phyloP scores from a whole-genome alignment of 1,140 invertebrate species.

The Gonatopus flavifemur region DNA sequence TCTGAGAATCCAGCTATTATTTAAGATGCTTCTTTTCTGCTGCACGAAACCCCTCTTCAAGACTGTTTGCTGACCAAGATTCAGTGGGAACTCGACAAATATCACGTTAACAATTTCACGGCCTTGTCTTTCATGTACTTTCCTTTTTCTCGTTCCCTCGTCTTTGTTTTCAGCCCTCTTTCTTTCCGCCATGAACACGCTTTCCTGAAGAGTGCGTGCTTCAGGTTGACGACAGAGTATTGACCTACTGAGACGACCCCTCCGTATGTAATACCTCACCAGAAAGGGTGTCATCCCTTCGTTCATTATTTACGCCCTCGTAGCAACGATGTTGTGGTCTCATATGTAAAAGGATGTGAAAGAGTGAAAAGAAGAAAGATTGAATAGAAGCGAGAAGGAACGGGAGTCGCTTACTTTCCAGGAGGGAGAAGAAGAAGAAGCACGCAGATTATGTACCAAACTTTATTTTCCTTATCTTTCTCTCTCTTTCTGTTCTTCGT shows the following conservation, averaged over 20 bases:
- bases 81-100: constrained; percentile 24
- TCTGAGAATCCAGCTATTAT: too few relatives aligned
- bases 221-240: constrained; percentile 33
- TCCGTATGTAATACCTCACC: constrained; percentile 12
- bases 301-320: constrained; percentile 49
- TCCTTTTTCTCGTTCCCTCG: neutral
- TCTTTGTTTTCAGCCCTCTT: neutral
- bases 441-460: too few relatives aligned
- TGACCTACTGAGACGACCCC: constrained; percentile 42
- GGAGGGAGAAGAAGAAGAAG: too few relatives aligned
- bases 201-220: constrained; percentile 17
- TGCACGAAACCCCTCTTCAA: constrained; percentile 5
- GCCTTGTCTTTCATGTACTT: constrained; percentile 13
- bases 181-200: neutral
- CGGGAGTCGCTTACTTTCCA: too few relatives aligned
- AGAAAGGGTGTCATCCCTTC: constrained; percentile 37
- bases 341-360: too few relatives aligned
- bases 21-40: too few relatives aligned
- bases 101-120: constrained; percentile 28
- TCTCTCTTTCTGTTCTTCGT: too few relatives aligned
- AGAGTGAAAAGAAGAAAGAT: too few relatives aligned
- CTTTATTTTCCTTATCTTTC: too few relatives aligned
- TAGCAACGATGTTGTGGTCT: too few relatives aligned
- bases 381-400: too few relatives aligned
- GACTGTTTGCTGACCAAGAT: constrained; percentile 29